A percentile compares a stretch with the other conserved stretches of the same genome.
These are phyloP conservation scores for Drosophila cognata DNA, from an alignment of 2,888 invertebrate species.

Conservation along the genomic window DNA sequence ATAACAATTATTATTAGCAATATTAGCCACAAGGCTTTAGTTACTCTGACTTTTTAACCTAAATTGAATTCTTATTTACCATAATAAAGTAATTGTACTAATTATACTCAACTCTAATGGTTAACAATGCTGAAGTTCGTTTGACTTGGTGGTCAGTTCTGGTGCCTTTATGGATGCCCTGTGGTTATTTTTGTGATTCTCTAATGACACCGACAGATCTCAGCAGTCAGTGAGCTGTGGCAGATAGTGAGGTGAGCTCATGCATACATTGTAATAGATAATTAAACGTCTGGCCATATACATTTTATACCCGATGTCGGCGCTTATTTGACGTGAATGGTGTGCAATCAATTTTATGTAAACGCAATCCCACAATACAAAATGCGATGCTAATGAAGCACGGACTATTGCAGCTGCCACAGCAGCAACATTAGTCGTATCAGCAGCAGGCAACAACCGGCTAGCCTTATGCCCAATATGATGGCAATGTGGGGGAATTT, in stretches of 20 bases:
- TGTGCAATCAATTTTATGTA: constrained; percentile 70
- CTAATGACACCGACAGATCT: constrained; percentile 33
- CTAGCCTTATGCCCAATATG: constrained; percentile 60
- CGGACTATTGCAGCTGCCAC: constrained; percentile 40
- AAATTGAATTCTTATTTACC: neutral
- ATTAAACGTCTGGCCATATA: constrained; percentile 58
- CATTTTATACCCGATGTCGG: constrained; percentile 49
- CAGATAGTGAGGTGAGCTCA: constrained; percentile 27
- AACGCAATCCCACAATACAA: constrained; percentile 65
- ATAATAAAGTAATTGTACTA: constrained; percentile 2
- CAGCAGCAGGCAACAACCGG: constrained; percentile 30
- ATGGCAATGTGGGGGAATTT: constrained; percentile 30
- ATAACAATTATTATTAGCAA: neutral
- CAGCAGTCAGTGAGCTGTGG: constrained; percentile 12
- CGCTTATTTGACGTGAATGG: constrained; percentile 57
- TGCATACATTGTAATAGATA: constrained; percentile 58
- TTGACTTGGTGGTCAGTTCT: constrained; percentile 5
- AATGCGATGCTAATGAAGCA: constrained; percentile 73
- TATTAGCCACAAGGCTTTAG: neutral
- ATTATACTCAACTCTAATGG: neutral
- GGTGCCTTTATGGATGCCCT: constrained; percentile 21
- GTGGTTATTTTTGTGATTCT: constrained; percentile 24
- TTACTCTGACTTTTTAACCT: neutral
- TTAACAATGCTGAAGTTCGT: neutral
- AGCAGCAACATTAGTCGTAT: constrained; percentile 7